phyloP scores from a whole-genome alignment of 2,113 vertebrate genomes.

The Lynx canadensis region DNA sequence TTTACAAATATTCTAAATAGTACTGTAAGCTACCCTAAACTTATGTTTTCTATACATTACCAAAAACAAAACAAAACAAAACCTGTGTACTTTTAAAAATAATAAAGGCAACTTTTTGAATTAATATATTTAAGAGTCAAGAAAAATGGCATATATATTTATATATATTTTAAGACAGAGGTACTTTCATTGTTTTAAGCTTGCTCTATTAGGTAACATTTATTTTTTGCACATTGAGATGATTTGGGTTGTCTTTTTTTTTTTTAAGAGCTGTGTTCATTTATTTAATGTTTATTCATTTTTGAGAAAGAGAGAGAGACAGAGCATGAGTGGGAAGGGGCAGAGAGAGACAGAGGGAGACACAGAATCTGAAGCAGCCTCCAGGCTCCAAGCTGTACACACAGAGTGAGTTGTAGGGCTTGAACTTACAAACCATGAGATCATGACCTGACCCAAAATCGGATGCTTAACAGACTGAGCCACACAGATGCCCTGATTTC shows the following conservation, averaged over 20 bases:
- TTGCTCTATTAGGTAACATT: neutral
- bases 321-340: too few species aligned
- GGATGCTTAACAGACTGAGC: too few species aligned
- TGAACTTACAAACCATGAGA: too few species aligned
- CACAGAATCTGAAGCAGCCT: too few species aligned
- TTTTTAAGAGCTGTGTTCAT: too few species aligned
- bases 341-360: too few species aligned
- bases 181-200: neutral
- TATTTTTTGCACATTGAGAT: neutral
- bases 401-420: too few species aligned
- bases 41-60: neutral
- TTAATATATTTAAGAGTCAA: neutral
- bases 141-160: neutral
- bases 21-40: neutral
- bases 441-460: too few species aligned
- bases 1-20: conserved; percentile 21
- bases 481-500: too few species aligned
- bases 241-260: neutral
- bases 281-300: too few species aligned
- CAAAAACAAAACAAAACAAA: neutral
- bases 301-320: too few species aligned
- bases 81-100: neutral
- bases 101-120: neutral
- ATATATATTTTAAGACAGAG: neutral
- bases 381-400: too few species aligned